Conservation (phyloP, 2,797 vertebrate species). For the Geotrypetes seraphini region DNA sequence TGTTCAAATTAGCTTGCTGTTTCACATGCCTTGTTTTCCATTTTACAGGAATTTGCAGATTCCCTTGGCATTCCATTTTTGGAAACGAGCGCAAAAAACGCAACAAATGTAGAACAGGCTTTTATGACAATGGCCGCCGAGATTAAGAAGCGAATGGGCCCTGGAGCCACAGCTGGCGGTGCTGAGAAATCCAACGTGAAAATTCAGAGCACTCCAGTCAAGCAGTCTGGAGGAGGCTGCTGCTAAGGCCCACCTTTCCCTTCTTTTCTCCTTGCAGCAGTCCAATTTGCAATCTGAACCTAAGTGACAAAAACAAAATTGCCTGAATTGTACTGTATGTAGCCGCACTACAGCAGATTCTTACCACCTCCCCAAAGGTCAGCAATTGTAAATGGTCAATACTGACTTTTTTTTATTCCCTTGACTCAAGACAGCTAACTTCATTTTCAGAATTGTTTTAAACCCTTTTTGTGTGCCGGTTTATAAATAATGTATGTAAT, state of each 20-base stretch:
- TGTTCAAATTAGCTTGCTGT: no score
- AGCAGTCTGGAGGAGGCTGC: conserved; percentile 90
- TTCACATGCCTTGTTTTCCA: no score
- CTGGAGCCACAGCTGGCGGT: conserved; percentile 85
- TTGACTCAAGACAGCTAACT: conserved; percentile 73
- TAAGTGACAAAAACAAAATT: conserved; percentile 71
- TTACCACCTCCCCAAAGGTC: conserved; percentile 70
- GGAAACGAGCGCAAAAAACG: conserved; percentile 98
- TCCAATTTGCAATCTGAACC: conserved; percentile 72
- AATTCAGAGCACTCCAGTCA: conserved; percentile 94
- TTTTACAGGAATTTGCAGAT: conserved; percentile 97
- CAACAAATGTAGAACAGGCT: conserved; percentile 97
- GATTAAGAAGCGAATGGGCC: conserved; percentile 97
- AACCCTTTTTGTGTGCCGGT: conserved; percentile 74
- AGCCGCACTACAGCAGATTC: conserved; percentile 91
- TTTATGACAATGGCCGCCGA: conserved; percentile 99
- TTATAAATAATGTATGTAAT: conserved; percentile 68
- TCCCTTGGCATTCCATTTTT: conserved; percentile 95
- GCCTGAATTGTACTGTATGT: conserved; percentile 96
- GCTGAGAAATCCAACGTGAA: conserved; percentile 90
- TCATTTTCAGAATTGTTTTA: conserved; percentile 80
- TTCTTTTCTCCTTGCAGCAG: conserved; percentile 52
- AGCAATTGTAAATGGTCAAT: conserved; percentile 73
- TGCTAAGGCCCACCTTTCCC: conserved; percentile 75
- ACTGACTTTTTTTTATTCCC: conserved; percentile 75